These are phyloP conservation scores for Streptopelia turtur DNA, from an alignment of 2,797 vertebrate genomes.

Conservation along the genomic window DNA sequence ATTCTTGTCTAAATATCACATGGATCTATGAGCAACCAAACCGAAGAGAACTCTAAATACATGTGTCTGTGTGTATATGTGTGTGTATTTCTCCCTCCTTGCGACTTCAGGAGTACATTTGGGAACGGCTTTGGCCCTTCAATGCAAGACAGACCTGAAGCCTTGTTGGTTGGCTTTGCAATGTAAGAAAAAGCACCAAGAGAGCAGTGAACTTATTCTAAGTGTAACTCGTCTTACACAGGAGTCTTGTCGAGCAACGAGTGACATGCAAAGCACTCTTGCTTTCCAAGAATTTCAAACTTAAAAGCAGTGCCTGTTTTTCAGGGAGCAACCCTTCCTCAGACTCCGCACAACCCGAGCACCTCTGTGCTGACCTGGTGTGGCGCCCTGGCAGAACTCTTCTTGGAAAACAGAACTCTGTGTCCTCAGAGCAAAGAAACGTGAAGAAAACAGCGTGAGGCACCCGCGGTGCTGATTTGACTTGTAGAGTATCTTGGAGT, in stretches of 20 bases:
- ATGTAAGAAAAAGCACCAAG: neutral
- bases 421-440: neutral
- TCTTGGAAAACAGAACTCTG: neutral
- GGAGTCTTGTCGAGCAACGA: neutral
- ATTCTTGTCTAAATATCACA: neutral
- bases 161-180: neutral
- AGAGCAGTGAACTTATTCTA: neutral
- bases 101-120: fast-evolving
- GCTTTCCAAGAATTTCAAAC: neutral
- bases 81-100: neutral
- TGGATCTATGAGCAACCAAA: neutral
- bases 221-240: neutral
- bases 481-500: neutral
- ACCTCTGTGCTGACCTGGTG: neutral
- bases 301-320: neutral
- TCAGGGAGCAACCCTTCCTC: neutral
- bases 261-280: neutral
- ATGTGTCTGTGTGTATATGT: fast-evolving
- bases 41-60: neutral
- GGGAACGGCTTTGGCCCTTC: neutral
- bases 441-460: neutral
- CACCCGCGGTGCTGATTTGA: too few species aligned
- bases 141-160: neutral
- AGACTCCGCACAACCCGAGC: neutral
- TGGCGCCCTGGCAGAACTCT: neutral